Conservation (phyloP, 2,113 vertebrate genomes). For the Megaleporinus macrocephalus region DNA sequence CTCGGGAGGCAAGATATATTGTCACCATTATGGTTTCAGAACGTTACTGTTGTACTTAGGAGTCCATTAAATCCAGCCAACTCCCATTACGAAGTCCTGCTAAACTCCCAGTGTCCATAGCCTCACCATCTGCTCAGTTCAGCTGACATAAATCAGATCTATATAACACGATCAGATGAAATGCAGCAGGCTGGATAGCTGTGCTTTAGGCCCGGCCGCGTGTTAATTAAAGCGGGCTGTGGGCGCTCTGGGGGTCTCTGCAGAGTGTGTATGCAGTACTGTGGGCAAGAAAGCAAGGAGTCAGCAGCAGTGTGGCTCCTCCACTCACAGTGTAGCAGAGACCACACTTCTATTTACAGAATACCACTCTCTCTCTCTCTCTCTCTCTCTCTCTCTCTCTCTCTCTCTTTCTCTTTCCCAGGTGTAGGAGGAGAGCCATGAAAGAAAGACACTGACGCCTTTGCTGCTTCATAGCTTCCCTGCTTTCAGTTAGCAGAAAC, state of each 20-base stretch:
- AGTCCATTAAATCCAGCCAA: slow-evolving; percentile 16
- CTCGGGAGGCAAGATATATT: slow-evolving; percentile 26
- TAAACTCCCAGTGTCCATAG: neutral
- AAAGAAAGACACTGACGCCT: neutral
- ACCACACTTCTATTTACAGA: slow-evolving; percentile 65
- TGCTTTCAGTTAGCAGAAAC: slow-evolving; percentile 53
- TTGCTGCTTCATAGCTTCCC: slow-evolving; percentile 28
- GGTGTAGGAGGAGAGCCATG: slow-evolving; percentile 47
- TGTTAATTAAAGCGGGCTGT: neutral
- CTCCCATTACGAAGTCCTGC: slow-evolving; percentile 4
- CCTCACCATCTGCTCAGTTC: neutral
- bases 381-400: neutral
- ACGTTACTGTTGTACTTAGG: slow-evolving; percentile 26
- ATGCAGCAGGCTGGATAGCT: neutral
- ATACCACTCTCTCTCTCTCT: neutral
- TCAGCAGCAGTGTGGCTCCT: slow-evolving; percentile 58
- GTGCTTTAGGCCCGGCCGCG: slow-evolving; percentile 1
- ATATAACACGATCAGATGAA: neutral
- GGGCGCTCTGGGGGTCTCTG: neutral
- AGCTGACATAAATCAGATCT: neutral
- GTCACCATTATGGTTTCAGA: slow-evolving; percentile 12
- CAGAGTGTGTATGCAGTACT: slow-evolving; percentile 8
- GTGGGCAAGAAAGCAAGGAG: slow-evolving; percentile 38
- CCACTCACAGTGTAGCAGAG: slow-evolving; percentile 36
- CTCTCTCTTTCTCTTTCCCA: slow-evolving; percentile 48